A percentile compares a stretch with the other conserved stretches of the same genome.
Conservation (phyloP, 2,888 invertebrate species). For the Drosophila longiperda region DNA sequence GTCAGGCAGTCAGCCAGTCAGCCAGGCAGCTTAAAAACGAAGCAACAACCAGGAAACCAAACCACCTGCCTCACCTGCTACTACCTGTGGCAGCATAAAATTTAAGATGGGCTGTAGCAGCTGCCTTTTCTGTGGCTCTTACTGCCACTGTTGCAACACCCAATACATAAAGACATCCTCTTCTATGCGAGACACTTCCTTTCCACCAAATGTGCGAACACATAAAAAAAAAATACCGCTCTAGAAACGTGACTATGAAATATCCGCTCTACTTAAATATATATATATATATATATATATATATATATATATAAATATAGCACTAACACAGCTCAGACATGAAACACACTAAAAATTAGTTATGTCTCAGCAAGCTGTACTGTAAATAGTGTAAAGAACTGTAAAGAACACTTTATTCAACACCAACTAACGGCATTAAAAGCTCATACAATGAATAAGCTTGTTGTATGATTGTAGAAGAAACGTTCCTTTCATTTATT, state of each 20-base stretch:
- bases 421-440: background rate
- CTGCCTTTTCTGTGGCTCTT: background rate
- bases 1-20: background rate
- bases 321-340: conserved; percentile 2
- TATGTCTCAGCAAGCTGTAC: background rate
- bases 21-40: conserved; percentile 20
- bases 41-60: conserved; percentile 9
- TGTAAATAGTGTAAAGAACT: background rate
- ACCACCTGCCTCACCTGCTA: conserved; percentile 13
- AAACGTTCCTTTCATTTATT: background rate
- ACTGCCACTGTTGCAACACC: conserved; percentile 20
- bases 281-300: too few species aligned
- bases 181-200: conserved; percentile 50
- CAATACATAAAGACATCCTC: conserved; percentile 75
- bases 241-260: conserved; percentile 28
- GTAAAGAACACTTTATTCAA: background rate
- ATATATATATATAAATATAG: too few species aligned
- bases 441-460: background rate
- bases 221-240: conserved; percentile 26
- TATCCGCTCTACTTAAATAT: conserved; percentile 22
- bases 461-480: background rate
- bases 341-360: background rate
- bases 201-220: conserved; percentile 14
- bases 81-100: conserved; percentile 74
- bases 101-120: conserved; percentile 58